A percentile compares a stretch with the other conserved stretches of the same genome.
phyloP scores from a whole-genome alignment of 1,140 invertebrate genomes.

The Gonatopus flavifemur region DNA sequence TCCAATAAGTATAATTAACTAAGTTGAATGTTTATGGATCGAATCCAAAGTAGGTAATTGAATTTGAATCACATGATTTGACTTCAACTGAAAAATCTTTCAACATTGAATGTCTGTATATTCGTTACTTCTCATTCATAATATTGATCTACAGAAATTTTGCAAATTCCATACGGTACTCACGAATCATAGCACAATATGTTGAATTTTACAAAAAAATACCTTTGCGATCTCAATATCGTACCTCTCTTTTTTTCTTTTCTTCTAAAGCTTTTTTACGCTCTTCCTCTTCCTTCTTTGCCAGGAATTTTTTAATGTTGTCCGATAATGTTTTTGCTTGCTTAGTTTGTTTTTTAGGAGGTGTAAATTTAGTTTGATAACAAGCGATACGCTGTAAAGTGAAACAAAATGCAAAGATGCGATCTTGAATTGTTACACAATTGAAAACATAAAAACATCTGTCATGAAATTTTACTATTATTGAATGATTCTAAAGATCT shows the following conservation, averaged over 20 bases:
- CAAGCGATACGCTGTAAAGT: slow-evolving; percentile 59
- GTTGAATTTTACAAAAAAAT: too few relatives aligned
- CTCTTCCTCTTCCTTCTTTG: slow-evolving; percentile 79
- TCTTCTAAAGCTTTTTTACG: slow-evolving; percentile 66
- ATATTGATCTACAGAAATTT: too few relatives aligned
- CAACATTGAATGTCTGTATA: too few relatives aligned
- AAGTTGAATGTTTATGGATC: too few relatives aligned
- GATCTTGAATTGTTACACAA: slow-evolving; percentile 3
- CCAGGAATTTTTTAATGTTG: slow-evolving; percentile 81
- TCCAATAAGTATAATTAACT: too few relatives aligned
- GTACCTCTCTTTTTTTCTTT: slow-evolving; percentile 64
- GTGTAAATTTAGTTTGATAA: slow-evolving; percentile 75
- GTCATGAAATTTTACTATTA: neutral
- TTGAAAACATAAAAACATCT: slow-evolving; percentile 4
- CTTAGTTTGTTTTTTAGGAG: slow-evolving; percentile 79
- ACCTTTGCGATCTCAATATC: too few relatives aligned
- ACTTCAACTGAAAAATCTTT: too few relatives aligned
- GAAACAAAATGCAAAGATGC: slow-evolving; percentile 10
- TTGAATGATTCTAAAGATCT: neutral
- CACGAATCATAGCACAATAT: too few relatives aligned
- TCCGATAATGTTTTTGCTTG: slow-evolving; percentile 68
- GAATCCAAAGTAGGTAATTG: too few relatives aligned
- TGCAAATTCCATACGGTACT: too few relatives aligned
- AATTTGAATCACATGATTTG: too few relatives aligned
- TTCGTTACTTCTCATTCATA: too few relatives aligned